phyloP scores from a whole-genome alignment of 1,140 invertebrate species.

The Conus ventricosus region DNA sequence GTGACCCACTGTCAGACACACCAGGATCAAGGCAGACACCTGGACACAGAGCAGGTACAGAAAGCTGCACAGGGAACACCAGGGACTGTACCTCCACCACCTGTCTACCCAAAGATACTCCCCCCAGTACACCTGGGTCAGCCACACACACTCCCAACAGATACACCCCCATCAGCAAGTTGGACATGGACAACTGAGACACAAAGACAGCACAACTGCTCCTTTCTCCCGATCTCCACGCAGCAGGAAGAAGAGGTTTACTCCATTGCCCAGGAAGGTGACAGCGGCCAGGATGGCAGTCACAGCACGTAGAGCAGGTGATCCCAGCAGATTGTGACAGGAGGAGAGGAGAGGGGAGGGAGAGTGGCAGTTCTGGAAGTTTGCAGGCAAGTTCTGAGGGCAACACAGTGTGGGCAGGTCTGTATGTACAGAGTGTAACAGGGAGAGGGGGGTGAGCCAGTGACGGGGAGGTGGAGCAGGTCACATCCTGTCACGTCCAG shows the following conservation, averaged over 20 bases:
- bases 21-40: too few relatives aligned
- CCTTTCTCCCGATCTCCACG: too few relatives aligned
- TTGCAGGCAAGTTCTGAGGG: neutral
- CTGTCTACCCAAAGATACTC: slow-evolving; percentile 29
- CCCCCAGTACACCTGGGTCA: neutral
- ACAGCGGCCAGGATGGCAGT: slow-evolving; percentile 30
- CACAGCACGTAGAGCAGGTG: too few relatives aligned
- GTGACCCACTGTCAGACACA: too few relatives aligned
- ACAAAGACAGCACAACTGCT: too few relatives aligned
- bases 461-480: neutral
- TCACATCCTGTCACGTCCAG: neutral
- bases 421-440: neutral
- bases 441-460: neutral
- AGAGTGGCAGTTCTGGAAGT: neutral
- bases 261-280: slow-evolving; percentile 11
- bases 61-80: too few relatives aligned
- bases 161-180: neutral
- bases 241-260: too few relatives aligned
- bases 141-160: slow-evolving; percentile 51
- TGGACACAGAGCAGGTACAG: slow-evolving; percentile 39
- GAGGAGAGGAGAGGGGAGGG: too few relatives aligned
- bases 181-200: neutral
- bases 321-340: slow-evolving; percentile 50
- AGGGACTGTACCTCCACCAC: slow-evolving; percentile 49
- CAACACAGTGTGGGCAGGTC: slow-evolving; percentile 11